Evolutionary conservation across 2,888 invertebrate species (phyloP).

Genomic region (Malachius bipustulatus): DNA sequence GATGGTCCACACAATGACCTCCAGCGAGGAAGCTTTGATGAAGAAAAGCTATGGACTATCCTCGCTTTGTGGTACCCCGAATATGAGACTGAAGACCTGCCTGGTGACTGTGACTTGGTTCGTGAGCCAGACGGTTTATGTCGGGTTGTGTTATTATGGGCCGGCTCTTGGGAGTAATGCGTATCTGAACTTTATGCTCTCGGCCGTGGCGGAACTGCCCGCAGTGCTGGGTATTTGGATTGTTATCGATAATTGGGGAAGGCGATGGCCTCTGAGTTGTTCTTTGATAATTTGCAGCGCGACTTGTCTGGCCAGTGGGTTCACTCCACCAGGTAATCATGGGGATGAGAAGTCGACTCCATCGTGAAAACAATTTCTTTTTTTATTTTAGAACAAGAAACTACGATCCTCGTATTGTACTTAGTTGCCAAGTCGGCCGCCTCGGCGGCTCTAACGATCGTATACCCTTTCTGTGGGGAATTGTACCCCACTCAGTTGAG

Average conservation of each 20-base stretch:
- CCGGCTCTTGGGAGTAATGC: slow-evolving; percentile 79
- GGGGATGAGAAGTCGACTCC: no score
- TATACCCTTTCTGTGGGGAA: slow-evolving; percentile 88
- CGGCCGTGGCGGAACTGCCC: slow-evolving; percentile 79
- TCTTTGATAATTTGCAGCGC: slow-evolving; percentile 78
- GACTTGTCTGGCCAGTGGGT: slow-evolving; percentile 73
- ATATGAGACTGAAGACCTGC: slow-evolving; percentile 78
- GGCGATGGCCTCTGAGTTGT: slow-evolving; percentile 78
- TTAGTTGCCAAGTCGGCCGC: slow-evolving; percentile 78
- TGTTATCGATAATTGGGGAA: slow-evolving; percentile 77
- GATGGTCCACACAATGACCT: slow-evolving; percentile 49
- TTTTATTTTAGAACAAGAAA: slow-evolving; percentile 52
- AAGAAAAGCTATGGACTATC: slow-evolving; percentile 45
- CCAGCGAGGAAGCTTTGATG: slow-evolving; percentile 42
- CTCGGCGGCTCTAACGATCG: slow-evolving; percentile 81
- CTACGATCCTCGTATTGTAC: slow-evolving; percentile 62
- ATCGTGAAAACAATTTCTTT: no score
- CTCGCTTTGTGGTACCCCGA: slow-evolving; percentile 67
- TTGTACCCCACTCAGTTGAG: slow-evolving; percentile 82
- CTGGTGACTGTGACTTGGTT: slow-evolving; percentile 84
- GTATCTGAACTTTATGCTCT: slow-evolving; percentile 79
- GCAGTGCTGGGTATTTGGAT: slow-evolving; percentile 81
- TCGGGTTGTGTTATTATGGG: slow-evolving; percentile 84
- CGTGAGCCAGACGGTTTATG: slow-evolving; percentile 84
- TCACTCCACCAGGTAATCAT: slow-evolving; percentile 68